A percentile compares a stretch with the other conserved stretches of the same genome.
Conservation (phyloP, 2,113 vertebrate species). For the Lontra canadensis region DNA sequence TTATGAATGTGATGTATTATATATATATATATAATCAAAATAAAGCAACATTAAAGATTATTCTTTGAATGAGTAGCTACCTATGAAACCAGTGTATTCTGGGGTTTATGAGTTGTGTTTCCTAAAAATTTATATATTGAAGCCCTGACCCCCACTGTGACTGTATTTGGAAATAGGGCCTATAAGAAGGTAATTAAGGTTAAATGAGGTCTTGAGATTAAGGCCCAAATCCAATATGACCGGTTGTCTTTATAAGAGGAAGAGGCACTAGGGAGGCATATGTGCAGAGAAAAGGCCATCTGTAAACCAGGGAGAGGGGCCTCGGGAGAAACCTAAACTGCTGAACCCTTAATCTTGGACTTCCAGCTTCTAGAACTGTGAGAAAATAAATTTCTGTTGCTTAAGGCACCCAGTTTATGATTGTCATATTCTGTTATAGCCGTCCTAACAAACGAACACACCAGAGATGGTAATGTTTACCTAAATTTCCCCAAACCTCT, state of each 20-base stretch:
- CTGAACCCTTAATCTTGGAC: background rate
- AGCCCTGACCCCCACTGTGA: background rate
- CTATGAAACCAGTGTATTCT: background rate
- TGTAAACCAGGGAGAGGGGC: background rate
- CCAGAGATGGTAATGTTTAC: background rate
- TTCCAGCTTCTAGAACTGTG: background rate
- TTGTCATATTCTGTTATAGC: background rate
- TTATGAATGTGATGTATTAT: background rate
- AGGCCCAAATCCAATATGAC: background rate
- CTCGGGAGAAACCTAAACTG: background rate
- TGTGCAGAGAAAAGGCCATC: background rate
- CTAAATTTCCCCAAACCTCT: background rate
- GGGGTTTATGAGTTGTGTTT: background rate
- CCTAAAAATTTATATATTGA: background rate
- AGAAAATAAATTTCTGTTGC: background rate
- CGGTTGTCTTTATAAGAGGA: background rate
- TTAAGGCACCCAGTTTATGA: background rate
- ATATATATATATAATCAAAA: background rate
- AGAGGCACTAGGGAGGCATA: background rate
- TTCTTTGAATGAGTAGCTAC: background rate
- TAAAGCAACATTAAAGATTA: background rate
- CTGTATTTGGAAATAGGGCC: background rate
- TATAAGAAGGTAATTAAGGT: background rate
- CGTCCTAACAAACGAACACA: background rate
- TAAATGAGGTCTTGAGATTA: background rate